Percentiles rank a stretch among this genome's conserved stretches.
phyloP scores from a whole-genome alignment of 2,888 invertebrate species.

The Colletes collaris region DNA sequence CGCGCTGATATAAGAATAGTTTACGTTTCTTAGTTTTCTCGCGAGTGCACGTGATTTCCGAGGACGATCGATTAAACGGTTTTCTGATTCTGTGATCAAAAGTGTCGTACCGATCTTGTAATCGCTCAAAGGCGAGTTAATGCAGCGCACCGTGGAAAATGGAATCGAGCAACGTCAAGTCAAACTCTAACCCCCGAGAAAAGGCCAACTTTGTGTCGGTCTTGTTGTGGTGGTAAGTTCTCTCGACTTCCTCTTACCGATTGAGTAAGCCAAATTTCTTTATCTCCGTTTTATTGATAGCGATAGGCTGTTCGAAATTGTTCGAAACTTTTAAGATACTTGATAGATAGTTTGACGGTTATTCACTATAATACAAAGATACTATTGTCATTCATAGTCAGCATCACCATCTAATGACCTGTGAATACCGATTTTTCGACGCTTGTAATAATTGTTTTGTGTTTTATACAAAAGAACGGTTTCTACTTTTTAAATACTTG shows the following conservation, averaged over 20 bases:
- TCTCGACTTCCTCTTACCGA: background rate
- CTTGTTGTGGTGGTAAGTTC: conserved; percentile 86
- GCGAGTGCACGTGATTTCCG: background rate
- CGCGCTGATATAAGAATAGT: background rate
- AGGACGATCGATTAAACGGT: background rate
- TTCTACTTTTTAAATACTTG: too few relatives aligned
- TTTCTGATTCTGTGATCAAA: background rate
- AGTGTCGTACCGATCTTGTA: background rate
- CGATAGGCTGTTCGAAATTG: too few relatives aligned
- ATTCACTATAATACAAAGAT: too few relatives aligned
- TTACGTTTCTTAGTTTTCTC: background rate
- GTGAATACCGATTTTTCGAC: too few relatives aligned
- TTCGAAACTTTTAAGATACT: too few relatives aligned
- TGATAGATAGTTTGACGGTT: too few relatives aligned
- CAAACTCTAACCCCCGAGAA: conserved; percentile 85
- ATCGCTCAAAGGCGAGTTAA: conserved; percentile 37
- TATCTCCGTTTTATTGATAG: background rate
- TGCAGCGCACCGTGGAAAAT: conserved; percentile 63
- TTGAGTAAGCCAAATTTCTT: background rate
- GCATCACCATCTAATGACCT: too few relatives aligned
- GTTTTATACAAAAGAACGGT: too few relatives aligned
- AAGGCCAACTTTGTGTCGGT: conserved; percentile 86
- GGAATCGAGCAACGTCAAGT: conserved; percentile 80
- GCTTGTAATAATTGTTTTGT: too few relatives aligned
- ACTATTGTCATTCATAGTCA: too few relatives aligned